phyloP scores from a whole-genome alignment of 1,140 invertebrate species.

The Homalodisca vitripennis region DNA sequence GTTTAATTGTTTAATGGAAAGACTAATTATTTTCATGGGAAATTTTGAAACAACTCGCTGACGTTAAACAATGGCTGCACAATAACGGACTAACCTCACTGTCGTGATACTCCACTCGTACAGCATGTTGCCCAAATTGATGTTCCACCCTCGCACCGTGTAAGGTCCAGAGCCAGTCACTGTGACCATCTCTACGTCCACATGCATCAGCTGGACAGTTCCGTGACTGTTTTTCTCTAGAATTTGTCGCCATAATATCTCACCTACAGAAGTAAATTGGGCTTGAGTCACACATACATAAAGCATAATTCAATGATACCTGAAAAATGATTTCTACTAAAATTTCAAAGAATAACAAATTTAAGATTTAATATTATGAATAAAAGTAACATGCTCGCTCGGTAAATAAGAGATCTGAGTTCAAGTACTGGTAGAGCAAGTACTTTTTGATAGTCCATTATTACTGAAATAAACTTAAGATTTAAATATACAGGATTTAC shows the following conservation, averaged over 20 bases:
- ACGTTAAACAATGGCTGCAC: not conserved
- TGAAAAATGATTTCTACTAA: slow-evolving; percentile 34
- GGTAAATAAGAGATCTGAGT: too few species aligned
- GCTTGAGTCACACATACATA: slow-evolving; percentile 13
- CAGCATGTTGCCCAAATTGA: slow-evolving; percentile 61
- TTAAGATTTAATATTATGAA: too few species aligned
- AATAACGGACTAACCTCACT: slow-evolving; percentile 23
- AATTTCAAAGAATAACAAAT: too few species aligned
- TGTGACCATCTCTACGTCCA: slow-evolving; percentile 63
- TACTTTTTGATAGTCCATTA: too few species aligned
- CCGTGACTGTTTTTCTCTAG: slow-evolving; percentile 62
- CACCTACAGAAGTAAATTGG: slow-evolving; percentile 51
- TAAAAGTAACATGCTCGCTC: too few species aligned
- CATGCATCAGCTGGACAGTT: slow-evolving; percentile 56
- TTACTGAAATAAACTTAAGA: too few species aligned
- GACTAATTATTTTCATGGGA: too few species aligned
- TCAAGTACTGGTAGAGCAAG: too few species aligned
- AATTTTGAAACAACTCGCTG: too few species aligned
- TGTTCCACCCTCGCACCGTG: slow-evolving; percentile 69
- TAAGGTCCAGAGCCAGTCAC: slow-evolving; percentile 68
- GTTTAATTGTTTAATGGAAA: too few species aligned
- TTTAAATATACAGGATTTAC: too few species aligned
- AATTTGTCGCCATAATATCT: slow-evolving; percentile 79
- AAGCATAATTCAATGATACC: slow-evolving; percentile 28
- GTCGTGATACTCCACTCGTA: slow-evolving; percentile 51